These are phyloP conservation scores for Sylvilagus floridanus DNA, from an alignment of 2,797 vertebrate species.

Conservation along the genomic window DNA sequence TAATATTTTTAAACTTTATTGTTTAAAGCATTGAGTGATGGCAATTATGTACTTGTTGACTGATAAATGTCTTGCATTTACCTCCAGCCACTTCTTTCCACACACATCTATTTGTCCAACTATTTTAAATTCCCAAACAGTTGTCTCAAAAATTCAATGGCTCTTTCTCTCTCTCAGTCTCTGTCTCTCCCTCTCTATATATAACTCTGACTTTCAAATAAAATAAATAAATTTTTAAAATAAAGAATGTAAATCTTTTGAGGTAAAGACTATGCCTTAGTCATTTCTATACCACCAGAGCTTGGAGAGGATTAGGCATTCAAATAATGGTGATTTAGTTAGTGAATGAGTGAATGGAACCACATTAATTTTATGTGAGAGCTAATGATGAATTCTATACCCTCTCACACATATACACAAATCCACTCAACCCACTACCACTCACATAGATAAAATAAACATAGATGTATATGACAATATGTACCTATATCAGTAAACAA, in stretches of 20 bases:
- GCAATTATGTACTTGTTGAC: not conserved
- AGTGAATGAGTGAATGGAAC: not conserved
- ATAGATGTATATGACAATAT: not conserved
- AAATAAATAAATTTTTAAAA: no score
- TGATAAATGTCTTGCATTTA: not conserved
- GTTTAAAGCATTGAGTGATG: not conserved
- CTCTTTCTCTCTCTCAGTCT: not conserved
- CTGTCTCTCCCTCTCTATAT: no score
- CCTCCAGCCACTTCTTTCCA: not conserved
- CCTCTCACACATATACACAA: not conserved
- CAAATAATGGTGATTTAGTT: not conserved
- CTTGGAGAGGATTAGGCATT: not conserved
- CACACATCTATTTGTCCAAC: not conserved
- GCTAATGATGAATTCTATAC: not conserved
- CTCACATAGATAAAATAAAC: not conserved
- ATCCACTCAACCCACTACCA: not conserved
- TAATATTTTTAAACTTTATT: not conserved
- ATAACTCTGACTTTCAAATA: no score
- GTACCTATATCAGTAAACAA: not conserved
- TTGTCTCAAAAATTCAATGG: not conserved
- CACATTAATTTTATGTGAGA: conserved; percentile 3
- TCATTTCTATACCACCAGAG: not conserved
- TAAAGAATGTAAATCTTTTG: not conserved
- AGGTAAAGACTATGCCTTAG: not conserved
- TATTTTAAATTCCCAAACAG: not conserved